These are phyloP conservation scores for Coleophora deauratella DNA, from an alignment of 2,888 invertebrate genomes.

Conservation along the genomic window DNA sequence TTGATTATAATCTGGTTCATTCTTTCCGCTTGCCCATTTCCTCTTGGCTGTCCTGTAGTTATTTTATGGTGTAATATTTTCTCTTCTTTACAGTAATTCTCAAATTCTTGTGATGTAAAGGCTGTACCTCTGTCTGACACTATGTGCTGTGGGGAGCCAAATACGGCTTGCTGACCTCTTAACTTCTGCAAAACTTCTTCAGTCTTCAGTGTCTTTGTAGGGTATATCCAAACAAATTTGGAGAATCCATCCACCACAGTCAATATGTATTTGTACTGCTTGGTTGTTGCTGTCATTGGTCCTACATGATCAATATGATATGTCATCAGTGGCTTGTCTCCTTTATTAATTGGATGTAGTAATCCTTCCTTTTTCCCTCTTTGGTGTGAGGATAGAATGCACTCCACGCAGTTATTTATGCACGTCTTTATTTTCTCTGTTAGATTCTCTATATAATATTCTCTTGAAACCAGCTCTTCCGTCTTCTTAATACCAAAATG, in stretches of 20 bases:
- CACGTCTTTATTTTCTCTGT: too few relatives aligned
- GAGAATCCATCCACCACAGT: conserved; percentile 2
- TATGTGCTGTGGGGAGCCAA: conserved; percentile 16
- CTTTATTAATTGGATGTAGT: conserved; percentile 5
- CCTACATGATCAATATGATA: conserved; percentile 15
- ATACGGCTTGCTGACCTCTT: conserved; percentile 15
- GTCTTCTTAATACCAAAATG: too few relatives aligned
- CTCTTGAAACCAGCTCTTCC: too few relatives aligned
- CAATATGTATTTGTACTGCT: conserved; percentile 16
- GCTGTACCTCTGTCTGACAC: conserved; percentile 19
- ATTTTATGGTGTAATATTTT: conserved; percentile 16
- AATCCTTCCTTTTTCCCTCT: conserved; percentile 26
- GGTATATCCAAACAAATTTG: conserved; percentile 20
- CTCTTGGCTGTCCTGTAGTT: conserved; percentile 21
- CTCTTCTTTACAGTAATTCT: conserved; percentile 15
- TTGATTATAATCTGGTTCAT: conserved; percentile 13
- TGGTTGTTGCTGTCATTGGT: conserved; percentile 1
- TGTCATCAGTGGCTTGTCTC: conserved; percentile 13
- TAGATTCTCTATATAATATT: too few relatives aligned
- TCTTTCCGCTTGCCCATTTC: conserved; percentile 20
- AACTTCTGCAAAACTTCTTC: conserved; percentile 14
- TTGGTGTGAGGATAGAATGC: conserved; percentile 12
- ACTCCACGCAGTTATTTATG: too few relatives aligned
- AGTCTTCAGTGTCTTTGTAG: conserved; percentile 5
- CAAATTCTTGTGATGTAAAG: conserved; percentile 18